Evolutionary conservation across 2,888 invertebrate genomes (phyloP).

Genomic region (Drosophila mettleri): DNA sequence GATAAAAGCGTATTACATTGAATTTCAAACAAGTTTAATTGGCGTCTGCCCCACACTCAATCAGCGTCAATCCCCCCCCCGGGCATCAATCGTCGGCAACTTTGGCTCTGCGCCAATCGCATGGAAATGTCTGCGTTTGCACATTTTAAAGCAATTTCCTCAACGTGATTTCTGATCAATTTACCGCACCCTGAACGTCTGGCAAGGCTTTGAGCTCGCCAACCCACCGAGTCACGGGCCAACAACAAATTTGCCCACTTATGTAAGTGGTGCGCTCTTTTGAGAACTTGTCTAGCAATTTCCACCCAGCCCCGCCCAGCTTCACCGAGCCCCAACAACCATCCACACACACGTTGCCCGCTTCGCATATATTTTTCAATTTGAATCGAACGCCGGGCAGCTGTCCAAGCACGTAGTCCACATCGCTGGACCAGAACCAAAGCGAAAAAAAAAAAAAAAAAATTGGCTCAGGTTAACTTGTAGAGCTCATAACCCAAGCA

Average conservation of each 20-base stretch:
- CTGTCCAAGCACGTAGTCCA: conserved; percentile 45
- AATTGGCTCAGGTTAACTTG: conserved; percentile 2
- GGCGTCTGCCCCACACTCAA: conserved; percentile 43
- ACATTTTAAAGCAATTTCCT: conserved; percentile 62
- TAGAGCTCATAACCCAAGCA: conserved; percentile 6
- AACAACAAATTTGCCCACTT: conserved; percentile 41
- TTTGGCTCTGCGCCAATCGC: conserved; percentile 11
- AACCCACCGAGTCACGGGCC: not conserved
- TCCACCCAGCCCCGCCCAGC: not conserved
- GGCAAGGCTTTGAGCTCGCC: conserved; percentile 19
- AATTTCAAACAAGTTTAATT: conserved; percentile 71
- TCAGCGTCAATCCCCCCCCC: not conserved
- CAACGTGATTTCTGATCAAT: conserved; percentile 66
- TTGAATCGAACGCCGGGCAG: conserved; percentile 27
- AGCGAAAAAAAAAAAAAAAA: not conserved
- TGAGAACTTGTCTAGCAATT: conserved; percentile 36
- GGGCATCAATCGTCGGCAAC: not conserved
- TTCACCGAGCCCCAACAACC: not conserved
- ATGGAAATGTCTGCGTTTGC: conserved; percentile 47
- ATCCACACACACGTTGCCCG: conserved; percentile 9
- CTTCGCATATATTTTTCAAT: conserved; percentile 43
- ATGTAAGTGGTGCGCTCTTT: conserved; percentile 37
- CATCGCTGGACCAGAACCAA: conserved; percentile 18
- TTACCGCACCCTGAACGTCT: conserved; percentile 35
- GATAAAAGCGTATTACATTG: conserved; percentile 37